A percentile compares a stretch with the other conserved stretches of the same genome.
phyloP scores from a whole-genome alignment of 2,113 vertebrate genomes.

The Oryzias javanicus region DNA sequence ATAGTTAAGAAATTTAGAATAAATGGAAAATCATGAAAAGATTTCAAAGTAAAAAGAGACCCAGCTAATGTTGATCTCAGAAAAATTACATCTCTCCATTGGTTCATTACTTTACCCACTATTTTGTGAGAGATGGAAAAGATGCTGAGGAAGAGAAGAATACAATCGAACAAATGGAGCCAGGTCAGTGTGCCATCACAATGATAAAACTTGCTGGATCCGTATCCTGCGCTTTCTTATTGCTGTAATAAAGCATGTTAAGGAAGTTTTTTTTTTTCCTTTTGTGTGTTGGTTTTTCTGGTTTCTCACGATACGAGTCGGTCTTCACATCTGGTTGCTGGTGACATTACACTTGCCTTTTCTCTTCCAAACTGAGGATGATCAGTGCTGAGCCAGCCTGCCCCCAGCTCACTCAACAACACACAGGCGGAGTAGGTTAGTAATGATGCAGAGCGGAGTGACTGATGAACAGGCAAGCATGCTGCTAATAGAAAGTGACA shows the following conservation, averaged over 20 bases:
- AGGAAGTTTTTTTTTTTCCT: constrained; percentile 1
- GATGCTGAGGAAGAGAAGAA: constrained; percentile 21
- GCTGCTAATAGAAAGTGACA: constrained; percentile 58
- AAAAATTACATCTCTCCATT: constrained; percentile 11
- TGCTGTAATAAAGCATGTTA: constrained; percentile 9
- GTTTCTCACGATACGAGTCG: constrained; percentile 7
- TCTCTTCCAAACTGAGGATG: constrained; percentile 27
- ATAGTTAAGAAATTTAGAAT: background rate
- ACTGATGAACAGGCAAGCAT: constrained; percentile 56
- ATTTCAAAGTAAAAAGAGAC: background rate
- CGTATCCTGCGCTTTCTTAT: constrained; percentile 4
- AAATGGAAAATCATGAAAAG: background rate
- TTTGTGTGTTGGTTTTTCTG: constrained; percentile 4
- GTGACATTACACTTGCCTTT: constrained; percentile 39
- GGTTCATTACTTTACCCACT: constrained; percentile 16
- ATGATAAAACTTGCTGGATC: constrained; percentile 14
- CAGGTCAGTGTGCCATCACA: constrained; percentile 30
- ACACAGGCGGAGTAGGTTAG: constrained; percentile 61
- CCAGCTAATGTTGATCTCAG: background rate
- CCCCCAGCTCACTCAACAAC: constrained; percentile 61
- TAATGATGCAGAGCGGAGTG: constrained; percentile 61
- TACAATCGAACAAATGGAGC: constrained; percentile 16
- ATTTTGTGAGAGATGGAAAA: constrained; percentile 18
- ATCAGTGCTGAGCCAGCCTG: constrained; percentile 50
- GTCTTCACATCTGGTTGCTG: constrained; percentile 16